phyloP scores from a whole-genome alignment of 2,113 vertebrate genomes.

The Strigops habroptila region DNA sequence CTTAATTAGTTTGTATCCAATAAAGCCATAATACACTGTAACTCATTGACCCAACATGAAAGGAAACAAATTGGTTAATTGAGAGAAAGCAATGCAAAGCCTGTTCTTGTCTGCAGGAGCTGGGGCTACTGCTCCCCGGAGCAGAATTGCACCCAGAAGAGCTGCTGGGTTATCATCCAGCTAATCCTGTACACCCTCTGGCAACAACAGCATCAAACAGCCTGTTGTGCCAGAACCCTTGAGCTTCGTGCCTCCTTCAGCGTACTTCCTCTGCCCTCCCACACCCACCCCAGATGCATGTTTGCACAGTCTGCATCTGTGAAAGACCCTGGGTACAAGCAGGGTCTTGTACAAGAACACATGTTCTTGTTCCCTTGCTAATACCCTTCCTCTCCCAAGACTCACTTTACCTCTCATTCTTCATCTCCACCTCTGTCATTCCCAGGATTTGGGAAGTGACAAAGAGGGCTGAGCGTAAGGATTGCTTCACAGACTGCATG shows the following conservation, averaged over 20 bases:
- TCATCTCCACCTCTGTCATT: not conserved
- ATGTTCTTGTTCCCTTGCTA: not conserved
- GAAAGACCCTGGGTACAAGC: not conserved
- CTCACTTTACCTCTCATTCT: not conserved
- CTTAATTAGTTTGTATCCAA: not conserved
- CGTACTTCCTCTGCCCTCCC: not conserved
- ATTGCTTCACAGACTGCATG: not conserved
- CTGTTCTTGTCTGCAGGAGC: not conserved
- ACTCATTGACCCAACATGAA: not conserved
- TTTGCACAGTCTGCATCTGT: not conserved
- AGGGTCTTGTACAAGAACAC: too few relatives aligned
- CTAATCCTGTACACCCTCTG: not conserved
- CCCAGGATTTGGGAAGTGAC: not conserved
- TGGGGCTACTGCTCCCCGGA: rapidly evolving
- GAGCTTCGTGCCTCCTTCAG: not conserved
- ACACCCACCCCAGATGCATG: not conserved
- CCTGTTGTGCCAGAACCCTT: not conserved
- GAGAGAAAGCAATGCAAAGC: not conserved
- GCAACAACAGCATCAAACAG: not conserved
- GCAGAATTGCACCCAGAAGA: not conserved
- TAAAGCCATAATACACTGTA: not conserved
- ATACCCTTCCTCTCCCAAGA: not conserved
- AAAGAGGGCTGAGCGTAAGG: not conserved
- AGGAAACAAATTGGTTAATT: slow-evolving; percentile 7
- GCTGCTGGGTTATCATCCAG: not conserved